These are phyloP conservation scores for Drosophila equinoxialis DNA, from an alignment of 1,140 invertebrate genomes.

Conservation along the genomic window DNA sequence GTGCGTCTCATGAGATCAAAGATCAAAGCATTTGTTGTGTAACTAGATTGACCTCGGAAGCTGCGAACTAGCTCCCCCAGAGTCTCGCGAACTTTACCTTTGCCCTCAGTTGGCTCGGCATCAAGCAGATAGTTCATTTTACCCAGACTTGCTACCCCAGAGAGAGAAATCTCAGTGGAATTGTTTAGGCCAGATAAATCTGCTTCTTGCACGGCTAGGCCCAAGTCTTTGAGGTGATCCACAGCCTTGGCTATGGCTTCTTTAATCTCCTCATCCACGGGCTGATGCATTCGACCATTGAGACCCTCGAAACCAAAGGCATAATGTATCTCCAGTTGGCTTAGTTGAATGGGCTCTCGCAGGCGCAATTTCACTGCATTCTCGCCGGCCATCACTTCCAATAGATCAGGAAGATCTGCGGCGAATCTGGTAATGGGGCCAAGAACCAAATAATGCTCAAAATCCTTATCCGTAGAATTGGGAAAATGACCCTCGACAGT, in stretches of 20 bases:
- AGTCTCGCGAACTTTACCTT: slow-evolving; percentile 6
- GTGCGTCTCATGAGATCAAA: slow-evolving; percentile 64
- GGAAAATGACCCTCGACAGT: slow-evolving; percentile 86
- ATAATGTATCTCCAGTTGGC: slow-evolving; percentile 84
- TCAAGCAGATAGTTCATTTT: slow-evolving; percentile 51
- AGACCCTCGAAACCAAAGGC: slow-evolving; percentile 57
- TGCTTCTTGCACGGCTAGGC: slow-evolving; percentile 38
- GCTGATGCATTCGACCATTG: slow-evolving; percentile 62
- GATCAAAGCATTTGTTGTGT: slow-evolving; percentile 61
- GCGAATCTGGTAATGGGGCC: slow-evolving; percentile 93
- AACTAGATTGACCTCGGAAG: slow-evolving; percentile 41
- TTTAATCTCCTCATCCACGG: slow-evolving; percentile 50
- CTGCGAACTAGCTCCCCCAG: slow-evolving; percentile 47
- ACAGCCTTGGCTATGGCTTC: slow-evolving; percentile 51
- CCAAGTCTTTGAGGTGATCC: slow-evolving; percentile 39
- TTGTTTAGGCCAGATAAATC: slow-evolving; percentile 44
- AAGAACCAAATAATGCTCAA: slow-evolving; percentile 84
- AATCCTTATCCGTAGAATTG: slow-evolving; percentile 82
- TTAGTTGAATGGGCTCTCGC: slow-evolving; percentile 85
- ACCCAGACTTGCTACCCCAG: slow-evolving; percentile 38
- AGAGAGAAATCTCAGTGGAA: slow-evolving; percentile 61
- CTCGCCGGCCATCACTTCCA: slow-evolving; percentile 85
- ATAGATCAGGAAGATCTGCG: slow-evolving; percentile 88
- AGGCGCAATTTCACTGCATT: slow-evolving; percentile 81
- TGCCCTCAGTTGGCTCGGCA: not conserved